phyloP scores from a whole-genome alignment of 2,797 vertebrate genomes.

The Cheirogaleus major region DNA sequence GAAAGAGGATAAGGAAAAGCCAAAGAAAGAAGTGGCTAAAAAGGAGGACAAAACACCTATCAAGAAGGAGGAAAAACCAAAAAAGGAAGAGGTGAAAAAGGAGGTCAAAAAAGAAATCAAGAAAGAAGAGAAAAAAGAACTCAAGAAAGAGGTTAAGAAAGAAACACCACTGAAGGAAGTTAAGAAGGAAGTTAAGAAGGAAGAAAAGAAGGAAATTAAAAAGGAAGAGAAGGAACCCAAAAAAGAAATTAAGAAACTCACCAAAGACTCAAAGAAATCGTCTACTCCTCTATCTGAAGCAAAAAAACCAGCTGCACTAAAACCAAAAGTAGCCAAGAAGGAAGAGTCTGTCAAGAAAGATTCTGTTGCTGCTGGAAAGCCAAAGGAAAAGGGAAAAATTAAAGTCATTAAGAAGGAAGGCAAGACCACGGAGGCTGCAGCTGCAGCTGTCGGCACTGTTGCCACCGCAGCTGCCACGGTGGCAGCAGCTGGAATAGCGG shows the following conservation, averaged over 20 bases:
- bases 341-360: constrained; percentile 92
- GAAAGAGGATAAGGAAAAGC: constrained; percentile 91
- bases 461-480: constrained; percentile 63
- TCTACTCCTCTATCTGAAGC: constrained; percentile 83
- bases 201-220: constrained; percentile 93
- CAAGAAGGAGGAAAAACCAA: constrained; percentile 92
- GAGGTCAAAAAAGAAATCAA: constrained; percentile 92
- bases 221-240: constrained; percentile 91
- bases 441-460: constrained; percentile 56
- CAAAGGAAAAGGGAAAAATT: constrained; percentile 93
- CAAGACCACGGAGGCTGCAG: constrained; percentile 79
- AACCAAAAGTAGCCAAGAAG: constrained; percentile 93
- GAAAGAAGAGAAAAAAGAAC: constrained; percentile 92
- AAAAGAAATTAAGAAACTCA: constrained; percentile 91
- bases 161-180: constrained; percentile 84
- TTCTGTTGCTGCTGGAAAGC: constrained; percentile 85
- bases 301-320: constrained; percentile 88
- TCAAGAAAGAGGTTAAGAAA: constrained; percentile 91
- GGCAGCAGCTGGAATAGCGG: constrained; percentile 70
- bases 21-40: constrained; percentile 89
- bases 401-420: constrained; percentile 91
- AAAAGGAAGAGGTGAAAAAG: constrained; percentile 87
- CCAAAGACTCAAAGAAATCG: constrained; percentile 93
- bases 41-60: constrained; percentile 85
- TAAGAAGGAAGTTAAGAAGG: constrained; percentile 91